Evolutionary conservation across 2,113 vertebrate genomes (phyloP), one percentile per base, ranked within the genome.

Genomic region (Phoenicopterus ruber): DNA sequence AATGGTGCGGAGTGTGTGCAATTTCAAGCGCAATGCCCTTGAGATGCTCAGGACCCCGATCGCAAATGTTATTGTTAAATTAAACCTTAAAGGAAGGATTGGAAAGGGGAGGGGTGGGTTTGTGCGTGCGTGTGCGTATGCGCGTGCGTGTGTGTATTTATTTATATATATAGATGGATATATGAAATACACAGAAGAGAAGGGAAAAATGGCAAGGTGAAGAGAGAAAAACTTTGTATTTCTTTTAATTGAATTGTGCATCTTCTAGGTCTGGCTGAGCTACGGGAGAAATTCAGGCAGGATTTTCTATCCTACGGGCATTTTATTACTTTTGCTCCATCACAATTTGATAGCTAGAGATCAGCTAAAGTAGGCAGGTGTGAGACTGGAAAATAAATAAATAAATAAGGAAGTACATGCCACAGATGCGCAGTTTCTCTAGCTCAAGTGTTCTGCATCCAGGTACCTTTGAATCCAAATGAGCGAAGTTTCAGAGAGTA

Each of bases 1-100:
- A 99, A 99, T 99, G 99, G 99, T 98, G 98, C 98, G 97, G 98
- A 99, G 99, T 98, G 99, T 99, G 99, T 99, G 99, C 99, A 99
- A 99, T 99, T 99, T 99, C 99, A 99, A 98, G 99, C 98, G 99
- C 99, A 99, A 99, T 99, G 99, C 99, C 99, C 99, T 99, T 99
- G 99, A 99, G 99, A 99, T 99, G 99, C 98, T 98, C 98, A 98
- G 99, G 99, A 99, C 99, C 99, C 98, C 97, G 98, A 99, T 99
- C 98, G 98, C 99, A 99, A 99, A 99, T 99, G 99, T 99, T 99
- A 99, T 99, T 99, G 99, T 99, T 99, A 99, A 99, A 99, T 99
- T 99, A 99, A 99, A 99, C 99, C 99, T 99, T 99, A 99, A 99
- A 99, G 98, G 98, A 98, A 98, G 98, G 98, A 98, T 98, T 98